These are phyloP conservation scores for Globodera ellingtonae DNA, from an alignment of 1,140 invertebrate genomes.

Conservation along the genomic window DNA sequence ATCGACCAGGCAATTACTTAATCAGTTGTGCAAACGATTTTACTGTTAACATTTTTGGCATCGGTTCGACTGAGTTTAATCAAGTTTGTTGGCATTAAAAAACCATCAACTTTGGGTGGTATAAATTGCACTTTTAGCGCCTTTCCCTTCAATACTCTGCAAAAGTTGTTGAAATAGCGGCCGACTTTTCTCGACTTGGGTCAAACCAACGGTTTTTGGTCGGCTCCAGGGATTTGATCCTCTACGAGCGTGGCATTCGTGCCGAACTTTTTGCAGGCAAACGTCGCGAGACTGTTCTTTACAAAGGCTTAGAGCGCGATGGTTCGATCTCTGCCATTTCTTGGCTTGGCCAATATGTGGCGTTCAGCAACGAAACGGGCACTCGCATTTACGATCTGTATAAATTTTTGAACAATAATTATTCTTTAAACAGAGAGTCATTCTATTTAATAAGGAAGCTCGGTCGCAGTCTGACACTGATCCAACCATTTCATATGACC, in stretches of 20 bases:
- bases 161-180: constrained; percentile 49
- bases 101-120: background rate
- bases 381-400: constrained; percentile 61
- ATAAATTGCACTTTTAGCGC: constrained; percentile 2
- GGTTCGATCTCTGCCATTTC: constrained; percentile 51
- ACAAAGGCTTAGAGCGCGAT: constrained; percentile 53
- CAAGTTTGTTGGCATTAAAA: constrained; percentile 22
- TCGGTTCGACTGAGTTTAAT: constrained; percentile 54
- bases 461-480: constrained; percentile 47
- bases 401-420: constrained; percentile 10
- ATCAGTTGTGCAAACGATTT: constrained; percentile 69
- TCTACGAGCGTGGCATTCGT: constrained; percentile 50
- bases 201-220: constrained; percentile 53
- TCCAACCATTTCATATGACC: constrained; percentile 53
- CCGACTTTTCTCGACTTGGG: constrained; percentile 45
- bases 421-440: background rate
- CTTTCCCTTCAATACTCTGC: constrained; percentile 38
- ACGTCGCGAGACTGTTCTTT: constrained; percentile 43
- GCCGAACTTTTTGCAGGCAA: constrained; percentile 43
- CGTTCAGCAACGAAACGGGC: constrained; percentile 62
- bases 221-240: constrained; percentile 41
- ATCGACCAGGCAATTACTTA: constrained; percentile 68
- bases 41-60: constrained; percentile 61
- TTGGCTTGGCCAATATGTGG: constrained; percentile 52
- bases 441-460: constrained; percentile 36